Percentiles rank a stretch among this genome's conserved stretches.
These are phyloP conservation scores for Pangasius macronema DNA, from an alignment of 2,797 vertebrate genomes.

Conservation along the genomic window DNA sequence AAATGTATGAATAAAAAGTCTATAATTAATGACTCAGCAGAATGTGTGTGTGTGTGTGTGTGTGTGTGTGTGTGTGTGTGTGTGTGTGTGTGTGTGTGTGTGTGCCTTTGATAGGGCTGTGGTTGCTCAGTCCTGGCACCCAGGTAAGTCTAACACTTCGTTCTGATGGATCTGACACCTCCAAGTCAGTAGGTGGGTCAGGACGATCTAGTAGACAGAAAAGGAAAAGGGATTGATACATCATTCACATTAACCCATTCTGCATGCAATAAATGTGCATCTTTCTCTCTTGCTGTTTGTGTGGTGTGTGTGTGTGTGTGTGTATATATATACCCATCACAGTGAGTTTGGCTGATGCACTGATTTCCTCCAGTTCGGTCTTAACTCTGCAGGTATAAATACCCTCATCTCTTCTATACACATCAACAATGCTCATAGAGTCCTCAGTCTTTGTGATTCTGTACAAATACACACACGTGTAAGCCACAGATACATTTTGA, in stretches of 20 bases:
- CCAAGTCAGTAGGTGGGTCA: conserved; percentile 85
- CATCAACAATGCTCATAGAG: conserved; percentile 85
- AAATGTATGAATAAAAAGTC: not conserved
- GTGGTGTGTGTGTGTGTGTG: conserved; percentile 15
- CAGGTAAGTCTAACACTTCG: conserved; percentile 89
- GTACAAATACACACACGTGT: conserved; percentile 32
- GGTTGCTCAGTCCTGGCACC: conserved; percentile 89
- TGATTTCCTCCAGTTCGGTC: conserved; percentile 90
- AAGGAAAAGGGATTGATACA: not conserved
- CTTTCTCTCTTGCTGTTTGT: not conserved
- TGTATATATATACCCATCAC: conserved; percentile 83
- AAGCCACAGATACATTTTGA: not conserved
- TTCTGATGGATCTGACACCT: conserved; percentile 89
- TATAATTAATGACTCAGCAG: not conserved
- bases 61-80: conserved; percentile 17
- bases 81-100: not conserved
- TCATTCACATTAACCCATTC: not conserved
- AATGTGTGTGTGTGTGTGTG: not conserved
- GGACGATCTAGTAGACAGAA: conserved; percentile 80
- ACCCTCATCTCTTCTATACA: conserved; percentile 88
- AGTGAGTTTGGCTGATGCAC: conserved; percentile 86
- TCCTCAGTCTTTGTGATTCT: conserved; percentile 92
- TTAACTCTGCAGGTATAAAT: conserved; percentile 89
- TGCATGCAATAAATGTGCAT: not conserved
- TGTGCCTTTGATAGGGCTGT: conserved; percentile 91